Evolutionary conservation across 2,797 vertebrate genomes (phyloP), one percentile per base, ranked within the genome.

Genomic region (Enteromius paludinosus): DNA sequence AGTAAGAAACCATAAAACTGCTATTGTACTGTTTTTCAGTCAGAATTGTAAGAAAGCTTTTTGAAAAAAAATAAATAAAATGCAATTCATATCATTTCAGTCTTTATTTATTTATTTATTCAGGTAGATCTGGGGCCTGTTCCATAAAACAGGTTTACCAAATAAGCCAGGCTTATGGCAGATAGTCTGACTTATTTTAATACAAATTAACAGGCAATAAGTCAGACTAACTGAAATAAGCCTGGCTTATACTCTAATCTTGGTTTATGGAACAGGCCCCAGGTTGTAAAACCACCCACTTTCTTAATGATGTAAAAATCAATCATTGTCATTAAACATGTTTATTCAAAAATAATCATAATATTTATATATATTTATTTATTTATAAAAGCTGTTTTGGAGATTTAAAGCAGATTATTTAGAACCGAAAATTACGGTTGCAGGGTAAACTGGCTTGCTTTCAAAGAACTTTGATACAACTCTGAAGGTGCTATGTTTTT

Each of bases 391-490:
- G 11, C n/a, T n/a, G 20, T 23, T 68, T 41, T 7, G 6, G 20
- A 68, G 41, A 70, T 47, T 47, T 47, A 1, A 28, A 4, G 8
- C 15, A 28, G 43, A 28, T 47, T 30, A 49, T 30, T 11, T 49
- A 49, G 9, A 33, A 47, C 6, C 10, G 33, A 65, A 33, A 12
- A 20, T 25, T 7, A 25, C 38, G 1, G 38, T 43, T 69, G 28
- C 70, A 52, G 47, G 20, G 10, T 52, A 45, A 47, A 47, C 15
- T 47, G 68, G 49, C 25, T 47, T 71, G 69, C 15, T 71, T 71
- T 71, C 2, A 49, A 18, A 33, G 47, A 72, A 52, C 47, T 35
- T 72, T 52, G 70, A 52, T 33, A 1, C 54, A 49, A 56, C 35
- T 41, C 9, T 41, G 33, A 10, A 56, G 23, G n/a, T 59, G 49